These are phyloP conservation scores for Leptinotarsa peninsularis DNA, from an alignment of 2,888 invertebrate species.

Conservation along the genomic window DNA sequence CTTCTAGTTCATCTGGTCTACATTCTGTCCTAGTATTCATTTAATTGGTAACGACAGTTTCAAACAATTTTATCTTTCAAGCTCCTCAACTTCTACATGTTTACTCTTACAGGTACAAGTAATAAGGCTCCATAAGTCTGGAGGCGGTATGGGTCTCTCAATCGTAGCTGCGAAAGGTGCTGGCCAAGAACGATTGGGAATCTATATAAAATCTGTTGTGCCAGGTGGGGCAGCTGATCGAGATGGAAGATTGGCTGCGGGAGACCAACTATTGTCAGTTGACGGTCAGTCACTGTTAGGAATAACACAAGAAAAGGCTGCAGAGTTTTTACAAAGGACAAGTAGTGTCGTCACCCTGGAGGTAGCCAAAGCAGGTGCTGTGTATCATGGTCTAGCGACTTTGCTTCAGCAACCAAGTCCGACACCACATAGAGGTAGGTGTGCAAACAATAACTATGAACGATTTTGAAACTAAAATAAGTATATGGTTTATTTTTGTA, in stretches of 20 bases:
- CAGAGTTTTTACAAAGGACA: conserved; percentile 94
- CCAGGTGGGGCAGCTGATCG: conserved; percentile 92
- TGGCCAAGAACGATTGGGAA: conserved; percentile 79
- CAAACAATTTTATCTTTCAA: too few species aligned
- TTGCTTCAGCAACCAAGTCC: conserved; percentile 92
- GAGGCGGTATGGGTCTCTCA: conserved; percentile 97
- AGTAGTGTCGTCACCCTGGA: conserved; percentile 94
- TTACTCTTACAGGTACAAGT: conserved; percentile 71
- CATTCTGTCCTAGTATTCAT: too few species aligned
- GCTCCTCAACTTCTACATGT: too few species aligned
- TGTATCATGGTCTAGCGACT: conserved; percentile 95
- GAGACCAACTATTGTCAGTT: conserved; percentile 96
- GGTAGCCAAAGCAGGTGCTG: conserved; percentile 97
- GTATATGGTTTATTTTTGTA: neutral
- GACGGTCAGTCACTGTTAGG: conserved; percentile 87
- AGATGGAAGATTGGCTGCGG: conserved; percentile 94
- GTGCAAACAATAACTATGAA: neutral
- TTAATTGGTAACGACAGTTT: neutral
- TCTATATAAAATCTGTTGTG: conserved; percentile 99
- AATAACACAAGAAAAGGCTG: conserved; percentile 88
- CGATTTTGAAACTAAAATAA: neutral
- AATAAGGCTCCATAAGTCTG: conserved; percentile 92
- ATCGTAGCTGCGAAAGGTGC: conserved; percentile 94
- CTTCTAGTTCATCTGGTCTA: too few species aligned
- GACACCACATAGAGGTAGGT: conserved; percentile 79